Evolutionary conservation across 2,797 vertebrate species (phyloP), one percentile per base, ranked within the genome.

Genomic region (Rhinichthys osculus): DNA sequence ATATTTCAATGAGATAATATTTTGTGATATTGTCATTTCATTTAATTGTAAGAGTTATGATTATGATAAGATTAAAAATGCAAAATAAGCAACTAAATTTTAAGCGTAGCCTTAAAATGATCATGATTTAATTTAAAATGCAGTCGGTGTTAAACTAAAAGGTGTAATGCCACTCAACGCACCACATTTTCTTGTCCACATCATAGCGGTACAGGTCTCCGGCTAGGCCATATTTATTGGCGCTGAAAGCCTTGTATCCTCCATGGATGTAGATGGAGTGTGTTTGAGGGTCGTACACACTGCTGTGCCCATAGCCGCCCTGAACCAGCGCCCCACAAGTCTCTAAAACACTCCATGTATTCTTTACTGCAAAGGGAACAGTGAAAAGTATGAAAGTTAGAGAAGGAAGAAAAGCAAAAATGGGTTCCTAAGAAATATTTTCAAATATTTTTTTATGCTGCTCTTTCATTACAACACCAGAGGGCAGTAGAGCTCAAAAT

Each of bases 231-330:
- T 99, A 99, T 88, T 99, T 99, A 94, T 97, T 99, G 89, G 97
- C 97, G 8, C 96, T 98, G 93, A 98, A 99, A 0, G 97, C 98
- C 92, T 99, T 99, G 95, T 99, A 99, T 67, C 98, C 98, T 19
- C 98, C 98, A 0, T 99, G 98, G 90, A 97, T 95, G 78, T 97
- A 99, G 85, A 99, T 91, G 33, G 97, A 94, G 74, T 93, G 95
- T 30, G 96, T 96, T 27, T 89, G 91, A 0, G 95, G 92, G 91
- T 99, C 97, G 10, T 97, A 99, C 7, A 97, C 97, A 1, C 97
- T 99, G 89, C 98, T 99, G 93, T 99, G 98, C 52, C 98, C 98
- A 1, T 99, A 99, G 0, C 98, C 98, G 0, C 98, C 98, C 87
- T 99, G 98, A 6, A 99, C 97, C 91, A 99, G 93, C 0, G 98